A percentile compares a stretch with the other conserved stretches of the same genome.
Evolutionary conservation across 2,797 vertebrate genomes (phyloP).

Genomic region (Graptemys geographica): DNA sequence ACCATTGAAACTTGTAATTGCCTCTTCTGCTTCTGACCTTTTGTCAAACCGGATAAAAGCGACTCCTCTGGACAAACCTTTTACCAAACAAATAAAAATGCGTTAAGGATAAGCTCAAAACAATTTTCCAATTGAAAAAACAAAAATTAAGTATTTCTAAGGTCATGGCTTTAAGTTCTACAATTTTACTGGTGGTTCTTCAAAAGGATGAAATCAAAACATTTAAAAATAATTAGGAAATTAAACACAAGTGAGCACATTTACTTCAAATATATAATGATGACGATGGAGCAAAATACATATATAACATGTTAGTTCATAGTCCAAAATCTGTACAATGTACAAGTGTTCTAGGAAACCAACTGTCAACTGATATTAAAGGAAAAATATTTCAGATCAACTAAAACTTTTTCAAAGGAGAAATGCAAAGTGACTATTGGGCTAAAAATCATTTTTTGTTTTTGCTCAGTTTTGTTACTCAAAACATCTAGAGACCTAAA

Average conservation of each 20-base stretch:
- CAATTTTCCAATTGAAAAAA: conserved; percentile 66
- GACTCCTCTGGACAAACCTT: conserved; percentile 96
- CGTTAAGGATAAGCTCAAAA: conserved; percentile 67
- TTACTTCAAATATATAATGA: neutral
- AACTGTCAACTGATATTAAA: neutral
- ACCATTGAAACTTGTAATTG: conserved; percentile 96
- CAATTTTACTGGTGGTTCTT: neutral
- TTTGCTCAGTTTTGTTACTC: neutral
- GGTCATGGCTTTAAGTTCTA: conserved; percentile 53
- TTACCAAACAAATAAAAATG: conserved; percentile 67
- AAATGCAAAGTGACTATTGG: neutral
- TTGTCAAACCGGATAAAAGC: conserved; percentile 99
- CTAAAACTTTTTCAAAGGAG: neutral
- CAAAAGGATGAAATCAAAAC: conserved; percentile 14
- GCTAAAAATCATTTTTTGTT: neutral
- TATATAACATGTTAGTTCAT: neutral
- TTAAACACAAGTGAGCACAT: conserved; percentile 38
- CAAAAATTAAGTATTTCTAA: conserved; percentile 61
- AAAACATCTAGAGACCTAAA: neutral
- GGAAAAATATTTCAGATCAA: neutral
- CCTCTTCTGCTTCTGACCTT: conserved; percentile 96
- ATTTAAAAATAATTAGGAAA: conserved; percentile 31
- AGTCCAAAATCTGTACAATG: neutral
- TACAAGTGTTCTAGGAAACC: neutral
- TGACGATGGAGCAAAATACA: neutral